A percentile compares a stretch with the other conserved stretches of the same genome.
Conservation (phyloP, 2,888 invertebrate genomes). For the Campoplex capitator region DNA sequence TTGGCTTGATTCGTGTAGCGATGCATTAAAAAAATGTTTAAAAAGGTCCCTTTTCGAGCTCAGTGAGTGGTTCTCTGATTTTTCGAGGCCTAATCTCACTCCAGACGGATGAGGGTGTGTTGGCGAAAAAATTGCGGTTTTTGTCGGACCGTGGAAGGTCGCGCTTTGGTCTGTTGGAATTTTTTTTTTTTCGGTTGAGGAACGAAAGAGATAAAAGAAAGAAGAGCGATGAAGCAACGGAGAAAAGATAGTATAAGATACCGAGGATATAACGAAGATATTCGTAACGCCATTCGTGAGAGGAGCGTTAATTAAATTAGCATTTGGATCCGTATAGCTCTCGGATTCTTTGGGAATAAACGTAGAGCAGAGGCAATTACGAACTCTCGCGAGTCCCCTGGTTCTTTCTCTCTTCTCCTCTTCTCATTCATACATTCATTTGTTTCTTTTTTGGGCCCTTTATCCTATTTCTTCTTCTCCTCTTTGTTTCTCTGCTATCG, state of each 20-base stretch:
- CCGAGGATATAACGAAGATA: constrained; percentile 52
- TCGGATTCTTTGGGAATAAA: constrained; percentile 61
- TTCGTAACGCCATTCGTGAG: constrained; percentile 66
- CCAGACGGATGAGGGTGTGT: neutral
- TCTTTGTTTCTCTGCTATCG: neutral
- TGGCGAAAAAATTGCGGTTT: constrained; percentile 15
- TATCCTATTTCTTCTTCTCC: neutral
- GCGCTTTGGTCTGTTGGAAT: constrained; percentile 3
- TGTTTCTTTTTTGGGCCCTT: neutral
- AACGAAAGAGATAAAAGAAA: neutral
- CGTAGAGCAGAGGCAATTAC: constrained; percentile 57
- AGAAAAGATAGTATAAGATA: constrained; percentile 32
- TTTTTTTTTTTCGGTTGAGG: neutral
- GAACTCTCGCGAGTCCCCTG: constrained; percentile 29
- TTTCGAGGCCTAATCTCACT: neutral
- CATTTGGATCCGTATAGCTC: constrained; percentile 62
- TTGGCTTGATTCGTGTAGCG: neutral
- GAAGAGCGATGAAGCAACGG: constrained; percentile 3
- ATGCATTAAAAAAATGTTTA: neutral
- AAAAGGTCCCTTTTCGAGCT: neutral
- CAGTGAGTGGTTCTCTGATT: neutral
- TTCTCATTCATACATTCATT: neutral
- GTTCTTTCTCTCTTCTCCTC: neutral
- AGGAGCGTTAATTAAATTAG: constrained; percentile 76
- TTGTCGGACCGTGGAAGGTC: constrained; percentile 12